These are phyloP conservation scores for Reticulitermes lucifugus DNA, from an alignment of 2,888 invertebrate species.

Conservation along the genomic window DNA sequence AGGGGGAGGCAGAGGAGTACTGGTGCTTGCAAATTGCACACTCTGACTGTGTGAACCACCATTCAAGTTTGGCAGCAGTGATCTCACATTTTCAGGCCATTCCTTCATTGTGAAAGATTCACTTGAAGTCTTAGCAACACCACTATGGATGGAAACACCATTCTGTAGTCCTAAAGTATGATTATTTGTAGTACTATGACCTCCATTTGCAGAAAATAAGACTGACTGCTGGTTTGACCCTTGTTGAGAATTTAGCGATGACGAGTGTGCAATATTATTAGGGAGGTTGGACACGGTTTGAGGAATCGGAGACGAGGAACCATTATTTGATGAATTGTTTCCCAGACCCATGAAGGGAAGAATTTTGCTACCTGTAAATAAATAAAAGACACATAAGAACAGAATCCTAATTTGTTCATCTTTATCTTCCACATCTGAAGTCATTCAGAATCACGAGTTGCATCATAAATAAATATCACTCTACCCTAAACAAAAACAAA, in stretches of 20 bases:
- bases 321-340: slow-evolving; percentile 37
- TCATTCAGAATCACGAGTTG: too few relatives aligned
- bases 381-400: neutral
- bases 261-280: neutral
- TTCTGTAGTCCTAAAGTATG: slow-evolving; percentile 41
- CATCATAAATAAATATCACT: too few relatives aligned
- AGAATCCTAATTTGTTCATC: too few relatives aligned
- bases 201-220: slow-evolving; percentile 23
- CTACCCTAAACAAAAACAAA: too few relatives aligned
- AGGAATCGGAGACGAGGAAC: slow-evolving; percentile 44
- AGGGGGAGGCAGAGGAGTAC: slow-evolving; percentile 44
- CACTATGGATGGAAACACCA: neutral
- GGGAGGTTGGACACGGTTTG: slow-evolving; percentile 8
- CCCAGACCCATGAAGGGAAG: slow-evolving; percentile 65
- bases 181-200: neutral
- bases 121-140: neutral
- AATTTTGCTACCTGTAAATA: slow-evolving; percentile 68
- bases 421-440: too few relatives aligned
- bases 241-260: slow-evolving; percentile 16
- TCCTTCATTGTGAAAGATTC: slow-evolving; percentile 65
- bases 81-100: slow-evolving; percentile 64
- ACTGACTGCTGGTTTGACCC: neutral
- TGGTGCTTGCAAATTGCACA: slow-evolving; percentile 20
- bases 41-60: neutral
- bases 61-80: slow-evolving; percentile 61